Conservation (phyloP, 2,888 invertebrate species). For the Pseudolycoriella hygida region DNA sequence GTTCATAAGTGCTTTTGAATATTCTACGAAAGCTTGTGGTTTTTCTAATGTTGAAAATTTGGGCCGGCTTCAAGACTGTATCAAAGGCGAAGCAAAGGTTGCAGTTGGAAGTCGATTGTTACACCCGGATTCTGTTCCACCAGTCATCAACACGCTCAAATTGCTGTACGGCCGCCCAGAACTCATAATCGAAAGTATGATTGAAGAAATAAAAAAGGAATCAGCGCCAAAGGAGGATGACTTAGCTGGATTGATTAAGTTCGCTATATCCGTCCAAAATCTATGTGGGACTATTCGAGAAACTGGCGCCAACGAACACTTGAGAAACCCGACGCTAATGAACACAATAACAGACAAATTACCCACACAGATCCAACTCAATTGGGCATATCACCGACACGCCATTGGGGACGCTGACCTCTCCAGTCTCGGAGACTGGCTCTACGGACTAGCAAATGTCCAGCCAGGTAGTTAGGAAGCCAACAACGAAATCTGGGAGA, state of each 20-base stretch:
- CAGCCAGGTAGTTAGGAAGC: too few relatives aligned
- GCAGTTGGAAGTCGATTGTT: neutral
- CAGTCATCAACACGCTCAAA: neutral
- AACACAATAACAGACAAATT: too few relatives aligned
- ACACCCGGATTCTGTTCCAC: neutral
- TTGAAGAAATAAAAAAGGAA: neutral
- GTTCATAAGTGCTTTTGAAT: too few relatives aligned
- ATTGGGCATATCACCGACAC: too few relatives aligned
- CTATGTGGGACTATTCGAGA: neutral
- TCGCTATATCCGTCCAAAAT: neutral
- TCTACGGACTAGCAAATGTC: too few relatives aligned
- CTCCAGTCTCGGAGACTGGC: too few relatives aligned
- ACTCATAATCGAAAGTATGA: neutral
- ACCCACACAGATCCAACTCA: too few relatives aligned
- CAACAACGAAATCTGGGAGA: too few relatives aligned
- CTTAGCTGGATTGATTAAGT: neutral
- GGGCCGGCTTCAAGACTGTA: neutral
- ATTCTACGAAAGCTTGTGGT: too few relatives aligned
- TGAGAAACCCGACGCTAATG: neutral
- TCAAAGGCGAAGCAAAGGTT: neutral
- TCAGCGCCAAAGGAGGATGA: neutral
- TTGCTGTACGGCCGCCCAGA: conserved; percentile 2
- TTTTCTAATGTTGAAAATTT: too few relatives aligned
- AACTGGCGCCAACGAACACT: neutral
- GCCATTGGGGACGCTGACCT: too few relatives aligned